These are phyloP conservation scores for Hemitrygon akajei DNA, from an alignment of 2,797 vertebrate species.

Conservation along the genomic window DNA sequence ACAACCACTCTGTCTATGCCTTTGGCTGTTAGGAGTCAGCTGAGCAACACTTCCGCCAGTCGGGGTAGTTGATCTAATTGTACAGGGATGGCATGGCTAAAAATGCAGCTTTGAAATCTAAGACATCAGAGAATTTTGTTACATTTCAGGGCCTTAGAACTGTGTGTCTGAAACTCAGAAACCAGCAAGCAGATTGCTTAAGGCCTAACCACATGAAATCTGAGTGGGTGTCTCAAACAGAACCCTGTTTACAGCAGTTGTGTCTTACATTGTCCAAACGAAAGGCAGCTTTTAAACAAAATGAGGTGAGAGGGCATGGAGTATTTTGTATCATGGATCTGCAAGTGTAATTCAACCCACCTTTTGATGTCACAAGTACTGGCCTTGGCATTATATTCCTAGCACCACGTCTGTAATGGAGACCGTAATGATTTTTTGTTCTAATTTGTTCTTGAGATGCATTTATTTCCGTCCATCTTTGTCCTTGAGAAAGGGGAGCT, in stretches of 20 bases:
- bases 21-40: too few relatives aligned
- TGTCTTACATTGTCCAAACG: too few relatives aligned
- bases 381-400: background rate
- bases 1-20: too few relatives aligned
- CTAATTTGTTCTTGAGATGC: background rate
- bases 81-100: too few relatives aligned
- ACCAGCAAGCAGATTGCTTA: background rate
- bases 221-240: background rate
- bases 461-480: background rate
- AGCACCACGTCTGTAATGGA: background rate
- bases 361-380: background rate
- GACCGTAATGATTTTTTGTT: background rate
- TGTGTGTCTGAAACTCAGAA: background rate
- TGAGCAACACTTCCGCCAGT: too few relatives aligned
- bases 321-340: background rate
- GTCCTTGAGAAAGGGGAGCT: background rate
- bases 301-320: background rate
- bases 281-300: background rate
- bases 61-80: too few relatives aligned
- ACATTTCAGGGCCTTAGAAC: too few relatives aligned
- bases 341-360: background rate
- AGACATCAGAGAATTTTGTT: background rate
- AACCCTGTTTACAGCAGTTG: too few relatives aligned
- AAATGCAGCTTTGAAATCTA: too few relatives aligned
- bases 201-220: background rate